phyloP scores from a whole-genome alignment of 2,888 invertebrate species.

The Ashinkailepas kermadecensis region DNA sequence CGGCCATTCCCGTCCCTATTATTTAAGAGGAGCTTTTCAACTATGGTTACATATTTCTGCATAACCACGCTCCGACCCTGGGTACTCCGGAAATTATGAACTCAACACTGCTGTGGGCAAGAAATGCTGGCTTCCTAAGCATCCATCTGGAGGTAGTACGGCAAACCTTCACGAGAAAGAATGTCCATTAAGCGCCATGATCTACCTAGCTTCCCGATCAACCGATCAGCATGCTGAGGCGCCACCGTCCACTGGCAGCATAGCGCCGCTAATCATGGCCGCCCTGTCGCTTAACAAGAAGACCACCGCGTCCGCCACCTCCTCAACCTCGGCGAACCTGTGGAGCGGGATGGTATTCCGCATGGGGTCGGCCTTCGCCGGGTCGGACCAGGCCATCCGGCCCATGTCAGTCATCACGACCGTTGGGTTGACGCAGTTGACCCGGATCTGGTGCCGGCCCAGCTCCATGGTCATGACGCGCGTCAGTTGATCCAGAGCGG shows the following conservation, averaged over 20 bases:
- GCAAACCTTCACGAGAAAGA: no score
- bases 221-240: constrained; percentile 37
- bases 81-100: no score
- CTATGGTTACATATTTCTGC: no score
- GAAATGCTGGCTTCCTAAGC: no score
- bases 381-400: constrained; percentile 71
- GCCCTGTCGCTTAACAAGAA: constrained; percentile 73
- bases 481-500: constrained; percentile 76
- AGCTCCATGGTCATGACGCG: constrained; percentile 58
- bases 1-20: no score
- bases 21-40: no score
- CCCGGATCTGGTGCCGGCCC: constrained; percentile 54
- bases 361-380: constrained; percentile 61
- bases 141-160: no score
- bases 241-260: constrained; percentile 78
- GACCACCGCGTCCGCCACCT: constrained; percentile 67
- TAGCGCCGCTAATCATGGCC: constrained; percentile 69
- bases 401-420: constrained; percentile 92
- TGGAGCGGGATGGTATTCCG: constrained; percentile 55
- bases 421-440: constrained; percentile 89
- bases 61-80: no score
- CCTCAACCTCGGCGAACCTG: constrained; percentile 65
- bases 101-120: no score
- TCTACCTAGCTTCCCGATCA: no score
- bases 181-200: no score